These are phyloP conservation scores for Apotomis turbidana DNA, from an alignment of 2,888 invertebrate species.

Conservation along the genomic window DNA sequence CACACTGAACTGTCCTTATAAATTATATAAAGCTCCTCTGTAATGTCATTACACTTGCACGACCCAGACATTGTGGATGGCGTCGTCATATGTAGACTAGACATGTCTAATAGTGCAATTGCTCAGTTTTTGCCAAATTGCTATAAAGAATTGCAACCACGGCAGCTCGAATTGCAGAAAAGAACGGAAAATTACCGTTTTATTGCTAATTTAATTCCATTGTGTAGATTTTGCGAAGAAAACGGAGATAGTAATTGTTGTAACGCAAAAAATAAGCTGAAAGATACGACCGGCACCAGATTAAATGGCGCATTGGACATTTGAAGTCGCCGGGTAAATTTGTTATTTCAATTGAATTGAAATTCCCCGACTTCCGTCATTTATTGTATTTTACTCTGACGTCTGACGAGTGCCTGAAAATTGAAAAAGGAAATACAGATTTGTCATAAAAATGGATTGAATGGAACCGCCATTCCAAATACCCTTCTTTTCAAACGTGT, in stretches of 20 bases:
- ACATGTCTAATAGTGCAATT: conserved; percentile 12
- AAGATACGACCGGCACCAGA: conserved; percentile 1
- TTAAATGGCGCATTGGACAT: conserved; percentile 3
- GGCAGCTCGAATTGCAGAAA: conserved; percentile 23
- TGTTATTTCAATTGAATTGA: not conserved
- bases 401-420: no score
- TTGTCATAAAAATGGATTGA: not conserved
- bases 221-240: conserved; percentile 3
- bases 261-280: conserved; percentile 6
- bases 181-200: conserved; percentile 27
- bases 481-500: not conserved
- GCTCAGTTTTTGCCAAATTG: conserved; percentile 18
- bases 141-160: conserved; percentile 20
- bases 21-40: conserved; percentile 7
- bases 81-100: not conserved
- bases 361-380: not conserved
- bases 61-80: not conserved
- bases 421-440: not conserved
- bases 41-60: conserved; percentile 9
- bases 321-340: not conserved
- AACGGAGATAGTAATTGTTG: conserved; percentile 13
- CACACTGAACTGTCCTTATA: conserved; percentile 12
- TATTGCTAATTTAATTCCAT: conserved; percentile 26
- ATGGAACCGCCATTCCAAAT: not conserved
- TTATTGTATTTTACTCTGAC: not conserved